Percentiles rank a stretch among this genome's conserved stretches.
Conservation (phyloP, 2,888 invertebrate species). For the Homarus gammarus region DNA sequence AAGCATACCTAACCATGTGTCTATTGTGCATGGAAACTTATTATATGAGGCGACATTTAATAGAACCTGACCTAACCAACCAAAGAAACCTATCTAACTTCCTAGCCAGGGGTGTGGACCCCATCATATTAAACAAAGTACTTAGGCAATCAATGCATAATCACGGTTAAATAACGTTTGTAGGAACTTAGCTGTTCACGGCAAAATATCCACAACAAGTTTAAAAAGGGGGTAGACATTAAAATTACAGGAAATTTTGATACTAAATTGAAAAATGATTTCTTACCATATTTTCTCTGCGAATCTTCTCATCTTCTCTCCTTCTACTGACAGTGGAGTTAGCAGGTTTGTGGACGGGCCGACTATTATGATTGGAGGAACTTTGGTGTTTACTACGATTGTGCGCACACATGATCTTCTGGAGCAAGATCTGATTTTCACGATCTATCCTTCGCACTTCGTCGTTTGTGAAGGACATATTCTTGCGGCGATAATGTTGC, state of each 20-base stretch:
- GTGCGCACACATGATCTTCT: slow-evolving; percentile 79
- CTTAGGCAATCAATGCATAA: too few relatives aligned
- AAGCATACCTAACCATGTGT: too few relatives aligned
- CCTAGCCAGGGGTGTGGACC: too few relatives aligned
- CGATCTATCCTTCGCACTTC: slow-evolving; percentile 80
- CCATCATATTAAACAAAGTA: too few relatives aligned
- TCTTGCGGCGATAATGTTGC: slow-evolving; percentile 77
- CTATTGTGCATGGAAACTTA: too few relatives aligned
- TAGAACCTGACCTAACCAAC: too few relatives aligned
- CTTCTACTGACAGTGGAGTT: slow-evolving; percentile 68
- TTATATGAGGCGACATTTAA: too few relatives aligned
- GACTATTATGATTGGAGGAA: slow-evolving; percentile 34
- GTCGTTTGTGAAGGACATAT: slow-evolving; percentile 80
- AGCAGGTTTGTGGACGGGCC: slow-evolving; percentile 63
- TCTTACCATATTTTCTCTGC: slow-evolving; percentile 75
- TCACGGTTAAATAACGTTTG: too few relatives aligned
- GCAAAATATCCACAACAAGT: too few relatives aligned
- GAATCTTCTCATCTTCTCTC: slow-evolving; percentile 72
- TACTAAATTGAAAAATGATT: neutral
- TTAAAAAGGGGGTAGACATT: too few relatives aligned
- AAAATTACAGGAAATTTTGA: slow-evolving; percentile 71
- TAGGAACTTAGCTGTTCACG: too few relatives aligned
- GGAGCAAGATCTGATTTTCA: slow-evolving; percentile 80
- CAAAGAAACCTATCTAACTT: too few relatives aligned
- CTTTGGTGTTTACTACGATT: slow-evolving; percentile 49